These are phyloP conservation scores for Caenorhabditis sinica DNA, from an alignment of 2,888 invertebrate species.

Conservation along the genomic window DNA sequence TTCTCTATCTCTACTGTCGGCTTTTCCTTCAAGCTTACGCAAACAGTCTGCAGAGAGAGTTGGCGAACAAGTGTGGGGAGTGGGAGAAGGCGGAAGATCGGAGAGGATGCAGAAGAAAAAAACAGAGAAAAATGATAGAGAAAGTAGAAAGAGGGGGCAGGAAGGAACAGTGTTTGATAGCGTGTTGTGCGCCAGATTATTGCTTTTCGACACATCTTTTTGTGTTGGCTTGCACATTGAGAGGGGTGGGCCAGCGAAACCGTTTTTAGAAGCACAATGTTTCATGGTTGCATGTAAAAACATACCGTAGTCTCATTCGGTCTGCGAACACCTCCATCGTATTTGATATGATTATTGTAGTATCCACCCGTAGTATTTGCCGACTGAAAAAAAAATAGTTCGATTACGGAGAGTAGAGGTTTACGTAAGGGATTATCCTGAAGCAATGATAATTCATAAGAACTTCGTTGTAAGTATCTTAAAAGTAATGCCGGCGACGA, in stretches of 20 bases:
- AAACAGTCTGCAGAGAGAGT: conserved; percentile 37
- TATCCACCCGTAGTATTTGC: conserved; percentile 25
- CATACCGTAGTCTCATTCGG: conserved; percentile 56
- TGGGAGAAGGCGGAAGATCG: conserved; percentile 25
- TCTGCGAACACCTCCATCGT: conserved; percentile 9
- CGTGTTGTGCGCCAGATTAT: conserved; percentile 32
- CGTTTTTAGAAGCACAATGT: neutral
- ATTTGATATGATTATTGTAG: conserved; percentile 44
- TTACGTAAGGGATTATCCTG: neutral
- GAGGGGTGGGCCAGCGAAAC: conserved; percentile 14
- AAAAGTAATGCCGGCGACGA: neutral
- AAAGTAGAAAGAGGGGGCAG: conserved; percentile 6
- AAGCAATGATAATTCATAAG: neutral
- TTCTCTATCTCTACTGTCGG: conserved; percentile 13
- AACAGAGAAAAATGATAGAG: conserved; percentile 23
- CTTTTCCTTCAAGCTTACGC: conserved; percentile 35
- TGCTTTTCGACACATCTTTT: conserved; percentile 22
- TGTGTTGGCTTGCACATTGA: conserved; percentile 2
- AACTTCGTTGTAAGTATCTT: neutral
- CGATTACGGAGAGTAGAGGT: neutral
- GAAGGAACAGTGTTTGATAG: conserved; percentile 35
- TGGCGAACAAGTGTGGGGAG: conserved; percentile 5
- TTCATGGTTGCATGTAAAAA: conserved; percentile 3
- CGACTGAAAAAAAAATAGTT: conserved; percentile 22
- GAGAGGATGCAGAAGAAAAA: neutral